Evolutionary conservation across 2,888 invertebrate species (phyloP).

Genomic region (Andrena bicolor): DNA sequence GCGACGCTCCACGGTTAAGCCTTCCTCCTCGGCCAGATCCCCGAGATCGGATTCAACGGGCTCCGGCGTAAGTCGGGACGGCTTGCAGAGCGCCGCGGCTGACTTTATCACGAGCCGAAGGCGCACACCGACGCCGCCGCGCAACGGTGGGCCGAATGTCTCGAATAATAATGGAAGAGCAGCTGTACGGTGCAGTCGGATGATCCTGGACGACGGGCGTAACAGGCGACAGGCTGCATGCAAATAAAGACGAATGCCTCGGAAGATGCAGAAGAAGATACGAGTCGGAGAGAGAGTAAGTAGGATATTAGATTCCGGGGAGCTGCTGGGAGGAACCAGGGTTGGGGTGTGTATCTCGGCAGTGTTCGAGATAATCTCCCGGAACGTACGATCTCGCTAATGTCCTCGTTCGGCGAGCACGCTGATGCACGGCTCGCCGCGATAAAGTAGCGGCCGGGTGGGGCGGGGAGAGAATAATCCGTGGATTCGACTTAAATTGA

Average conservation of each 20-base stretch:
- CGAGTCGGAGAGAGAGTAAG: not conserved
- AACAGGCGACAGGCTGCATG: constrained; percentile 37
- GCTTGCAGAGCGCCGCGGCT: not conserved
- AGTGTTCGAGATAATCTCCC: constrained; percentile 44
- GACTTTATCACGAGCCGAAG: constrained; percentile 27
- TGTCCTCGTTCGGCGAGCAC: constrained; percentile 36
- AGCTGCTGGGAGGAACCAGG: constrained; percentile 4
- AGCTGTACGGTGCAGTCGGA: constrained; percentile 13
- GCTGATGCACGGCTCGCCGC: constrained; percentile 28
- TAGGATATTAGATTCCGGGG: constrained; percentile 36
- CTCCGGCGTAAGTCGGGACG: not conserved
- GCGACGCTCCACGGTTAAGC: not conserved
- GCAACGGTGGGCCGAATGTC: constrained; percentile 7
- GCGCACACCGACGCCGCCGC: not conserved
- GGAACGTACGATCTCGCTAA: constrained; percentile 55
- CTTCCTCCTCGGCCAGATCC: constrained; percentile 9
- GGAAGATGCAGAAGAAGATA: constrained; percentile 32
- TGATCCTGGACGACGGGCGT: constrained; percentile 18
- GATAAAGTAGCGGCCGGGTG: constrained; percentile 18
- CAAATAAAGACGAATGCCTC: constrained; percentile 51
- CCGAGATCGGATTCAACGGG: constrained; percentile 3
- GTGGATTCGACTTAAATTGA: constrained; percentile 48
- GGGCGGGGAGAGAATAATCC: constrained; percentile 27
- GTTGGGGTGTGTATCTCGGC: constrained; percentile 4
- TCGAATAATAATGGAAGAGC: constrained; percentile 31